These are phyloP conservation scores for Drepana falcataria DNA, from an alignment of 2,888 invertebrate genomes.

Conservation along the genomic window DNA sequence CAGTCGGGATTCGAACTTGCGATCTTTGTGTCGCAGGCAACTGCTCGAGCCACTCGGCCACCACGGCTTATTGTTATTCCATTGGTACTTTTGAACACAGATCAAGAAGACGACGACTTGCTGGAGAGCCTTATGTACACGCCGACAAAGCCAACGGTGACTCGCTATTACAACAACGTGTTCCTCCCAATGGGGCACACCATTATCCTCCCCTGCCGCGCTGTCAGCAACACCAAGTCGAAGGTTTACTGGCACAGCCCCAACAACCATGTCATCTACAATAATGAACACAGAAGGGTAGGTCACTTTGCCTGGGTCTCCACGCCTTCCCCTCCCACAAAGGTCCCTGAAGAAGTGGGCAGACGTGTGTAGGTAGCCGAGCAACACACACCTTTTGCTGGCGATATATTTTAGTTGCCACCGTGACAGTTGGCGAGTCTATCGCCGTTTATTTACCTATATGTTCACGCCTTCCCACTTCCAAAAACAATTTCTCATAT, in stretches of 20 bases:
- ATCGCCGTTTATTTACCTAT: no score
- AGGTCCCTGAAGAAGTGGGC: no score
- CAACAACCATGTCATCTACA: slow-evolving; percentile 71
- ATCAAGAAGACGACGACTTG: slow-evolving; percentile 38
- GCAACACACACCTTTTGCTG: no score
- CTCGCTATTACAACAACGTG: slow-evolving; percentile 70
- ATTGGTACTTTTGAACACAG: slow-evolving; percentile 16
- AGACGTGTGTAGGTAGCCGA: no score
- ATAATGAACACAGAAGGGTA: slow-evolving; percentile 73
- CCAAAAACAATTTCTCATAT: no score
- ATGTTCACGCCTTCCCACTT: no score
- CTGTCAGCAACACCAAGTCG: slow-evolving; percentile 80
- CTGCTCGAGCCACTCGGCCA: no score
- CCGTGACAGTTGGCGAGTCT: no score
- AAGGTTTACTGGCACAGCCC: slow-evolving; percentile 83
- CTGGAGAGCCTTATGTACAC: slow-evolving; percentile 57
- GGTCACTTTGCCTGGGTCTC: slow-evolving; percentile 6
- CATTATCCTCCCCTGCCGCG: slow-evolving; percentile 84
- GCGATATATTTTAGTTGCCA: no score
- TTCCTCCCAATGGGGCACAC: slow-evolving; percentile 80
- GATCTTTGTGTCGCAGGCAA: no score
- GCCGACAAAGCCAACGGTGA: slow-evolving; percentile 71
- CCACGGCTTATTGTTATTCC: background rate
- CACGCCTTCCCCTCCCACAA: no score
- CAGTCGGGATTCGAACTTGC: no score